phyloP scores from a whole-genome alignment of 1,140 invertebrate species.

The Pectinophora gossypiella region DNA sequence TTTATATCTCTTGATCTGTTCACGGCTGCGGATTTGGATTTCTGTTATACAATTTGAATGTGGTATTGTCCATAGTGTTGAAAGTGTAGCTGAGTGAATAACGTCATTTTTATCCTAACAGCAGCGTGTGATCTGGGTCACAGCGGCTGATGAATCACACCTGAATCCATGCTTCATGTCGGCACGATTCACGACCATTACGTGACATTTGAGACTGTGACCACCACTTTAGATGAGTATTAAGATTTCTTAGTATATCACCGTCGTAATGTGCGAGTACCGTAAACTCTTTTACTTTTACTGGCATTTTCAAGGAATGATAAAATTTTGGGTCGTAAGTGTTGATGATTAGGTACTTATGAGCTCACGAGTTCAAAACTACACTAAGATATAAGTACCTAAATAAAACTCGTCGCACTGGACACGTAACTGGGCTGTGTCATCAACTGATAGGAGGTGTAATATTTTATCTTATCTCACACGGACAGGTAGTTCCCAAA shows the following conservation, averaged over 20 bases:
- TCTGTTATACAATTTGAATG: not conserved
- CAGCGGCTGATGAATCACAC: constrained; percentile 37
- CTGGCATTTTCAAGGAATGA: not conserved
- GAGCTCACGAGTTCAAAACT: too few species aligned
- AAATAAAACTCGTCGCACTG: not conserved
- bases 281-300: not conserved
- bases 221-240: constrained; percentile 10
- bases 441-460: constrained; percentile 25
- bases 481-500: constrained; percentile 20
- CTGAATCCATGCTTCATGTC: constrained; percentile 25
- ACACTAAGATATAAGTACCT: too few species aligned
- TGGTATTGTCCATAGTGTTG: constrained; percentile 4
- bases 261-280: not conserved
- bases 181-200: constrained; percentile 35
- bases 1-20: not conserved
- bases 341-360: too few species aligned
- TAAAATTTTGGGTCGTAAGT: not conserved
- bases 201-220: constrained; percentile 36
- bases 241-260: constrained; percentile 15
- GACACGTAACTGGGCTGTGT: constrained; percentile 24
- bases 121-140: constrained; percentile 43
- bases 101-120: constrained; percentile 24
- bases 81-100: constrained; percentile 10
- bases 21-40: not conserved
- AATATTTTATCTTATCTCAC: constrained; percentile 26